Base-by-base conservation (phyloP, 2,113 vertebrate species). In the Grus americana region DNA sequence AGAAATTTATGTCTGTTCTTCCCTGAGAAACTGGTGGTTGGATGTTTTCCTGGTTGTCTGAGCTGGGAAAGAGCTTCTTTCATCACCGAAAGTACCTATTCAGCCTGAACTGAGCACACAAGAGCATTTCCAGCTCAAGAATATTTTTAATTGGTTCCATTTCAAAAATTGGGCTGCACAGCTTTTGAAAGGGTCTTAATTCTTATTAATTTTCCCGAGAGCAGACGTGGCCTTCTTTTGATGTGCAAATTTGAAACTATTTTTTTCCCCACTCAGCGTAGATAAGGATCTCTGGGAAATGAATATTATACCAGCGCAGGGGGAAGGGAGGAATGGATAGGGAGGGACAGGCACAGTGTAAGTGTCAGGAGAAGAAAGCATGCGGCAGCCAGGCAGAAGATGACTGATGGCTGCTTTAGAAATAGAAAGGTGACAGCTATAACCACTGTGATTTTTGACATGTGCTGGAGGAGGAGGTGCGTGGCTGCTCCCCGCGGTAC, bases 121-220 rank as follows among this genome's bases (percentile, higher is more conserved):
- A 54, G 83, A 88, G 79, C 70, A 42, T 78, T 81, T 86, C 78
- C 67, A 78, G 62, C 78, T 80, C 71, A 58, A 91, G 88, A 91
- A 86, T 50, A 52, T 88, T 95, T 97, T 89, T 94, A 96, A 97
- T 97, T 95, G 94, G 44, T 91, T 97, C 78, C 26, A 49, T 96
- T 95, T 94, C 73, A 90, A 90, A 78, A 68, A 75, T 6, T 8
- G 36, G 54, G 49, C 88, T 80, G 80, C 61, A 30, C 24, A 72
- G 84, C 91, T 86, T 92, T 85, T 72, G 91, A 92, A 95, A 96
- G 75, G 50, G 2, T 23, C 67, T 66, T 96, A 94, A 95, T 96
- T 95, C 90, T 92, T 81, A 96, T 96, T 96, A 95, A 97, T 97
- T 96, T 95, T 79, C 68, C 90, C 4, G 2, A 58, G 27, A 70